Conservation (phyloP, 2,113 vertebrate genomes). For the Stercorarius parasiticus region DNA sequence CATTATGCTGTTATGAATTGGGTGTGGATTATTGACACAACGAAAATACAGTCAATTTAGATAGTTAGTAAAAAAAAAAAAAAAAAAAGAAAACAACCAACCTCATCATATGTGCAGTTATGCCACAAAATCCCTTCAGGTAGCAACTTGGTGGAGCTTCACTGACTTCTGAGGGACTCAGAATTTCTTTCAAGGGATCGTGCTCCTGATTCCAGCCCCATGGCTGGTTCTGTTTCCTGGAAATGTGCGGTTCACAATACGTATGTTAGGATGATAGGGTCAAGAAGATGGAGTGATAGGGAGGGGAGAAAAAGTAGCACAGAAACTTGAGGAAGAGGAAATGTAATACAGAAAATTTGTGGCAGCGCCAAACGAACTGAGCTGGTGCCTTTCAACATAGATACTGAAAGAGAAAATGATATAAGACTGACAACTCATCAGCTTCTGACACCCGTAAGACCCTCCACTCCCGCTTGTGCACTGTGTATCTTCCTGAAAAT, state of each 20-base stretch:
- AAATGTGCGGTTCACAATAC: not conserved
- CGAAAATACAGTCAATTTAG: not conserved
- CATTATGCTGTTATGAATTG: not conserved
- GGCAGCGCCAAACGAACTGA: not conserved
- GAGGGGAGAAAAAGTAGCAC: not conserved
- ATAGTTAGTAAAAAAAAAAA: not conserved
- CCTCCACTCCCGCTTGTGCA: not conserved
- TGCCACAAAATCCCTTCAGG: not conserved
- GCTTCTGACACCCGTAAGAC: not conserved
- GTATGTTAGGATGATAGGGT: accelerated
- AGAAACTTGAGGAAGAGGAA: not conserved
- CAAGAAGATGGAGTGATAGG: not conserved
- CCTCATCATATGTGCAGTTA: not conserved
- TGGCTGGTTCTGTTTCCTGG: not conserved
- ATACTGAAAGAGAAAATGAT: not conserved
- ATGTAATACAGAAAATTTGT: not conserved
- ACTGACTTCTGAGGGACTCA: not conserved
- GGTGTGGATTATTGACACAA: not conserved
- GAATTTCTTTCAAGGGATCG: not conserved
- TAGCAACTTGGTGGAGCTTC: not conserved
- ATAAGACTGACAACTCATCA: not conserved
- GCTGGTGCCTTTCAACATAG: not conserved
- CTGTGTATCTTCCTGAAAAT: not conserved
- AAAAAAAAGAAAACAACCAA: not conserved
- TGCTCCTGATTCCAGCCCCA: not conserved